Evolutionary conservation across 2,888 invertebrate genomes (phyloP).

Genomic region (Stenodema calcarata): DNA sequence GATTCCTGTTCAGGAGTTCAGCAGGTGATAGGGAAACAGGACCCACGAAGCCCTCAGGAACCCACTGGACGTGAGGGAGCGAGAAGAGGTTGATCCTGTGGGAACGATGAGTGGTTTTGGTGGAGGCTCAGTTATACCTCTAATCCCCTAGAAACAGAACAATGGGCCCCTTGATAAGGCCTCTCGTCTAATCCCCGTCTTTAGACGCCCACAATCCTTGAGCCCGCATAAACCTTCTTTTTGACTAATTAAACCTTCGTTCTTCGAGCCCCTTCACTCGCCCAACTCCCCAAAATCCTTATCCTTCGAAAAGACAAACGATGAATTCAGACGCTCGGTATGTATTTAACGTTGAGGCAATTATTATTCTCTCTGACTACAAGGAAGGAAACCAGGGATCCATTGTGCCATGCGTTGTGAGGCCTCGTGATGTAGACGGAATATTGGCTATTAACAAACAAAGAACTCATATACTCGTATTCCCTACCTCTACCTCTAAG

Average conservation of each 20-base stretch:
- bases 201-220: constrained; percentile 48
- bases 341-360: neutral
- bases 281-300: neutral
- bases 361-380: neutral
- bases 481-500: too few species aligned
- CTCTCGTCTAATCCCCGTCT: constrained; percentile 38
- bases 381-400: neutral
- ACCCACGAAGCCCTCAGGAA: too few species aligned
- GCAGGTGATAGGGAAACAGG: too few species aligned
- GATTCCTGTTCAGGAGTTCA: too few species aligned
- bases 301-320: constrained; percentile 18
- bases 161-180: constrained; percentile 39
- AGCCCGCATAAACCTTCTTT: constrained; percentile 47
- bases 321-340: neutral
- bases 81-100: neutral
- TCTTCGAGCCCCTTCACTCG: constrained; percentile 3
- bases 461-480: too few species aligned
- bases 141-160: constrained; percentile 39
- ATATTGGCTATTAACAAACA: too few species aligned
- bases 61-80: neutral
- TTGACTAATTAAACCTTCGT: constrained; percentile 49
- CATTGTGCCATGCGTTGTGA: neutral
- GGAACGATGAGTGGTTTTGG: neutral
- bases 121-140: constrained; percentile 1
- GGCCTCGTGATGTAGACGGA: neutral